Evolutionary conservation across 2,888 invertebrate genomes (phyloP).

Genomic region (Candidula unifasciata): DNA sequence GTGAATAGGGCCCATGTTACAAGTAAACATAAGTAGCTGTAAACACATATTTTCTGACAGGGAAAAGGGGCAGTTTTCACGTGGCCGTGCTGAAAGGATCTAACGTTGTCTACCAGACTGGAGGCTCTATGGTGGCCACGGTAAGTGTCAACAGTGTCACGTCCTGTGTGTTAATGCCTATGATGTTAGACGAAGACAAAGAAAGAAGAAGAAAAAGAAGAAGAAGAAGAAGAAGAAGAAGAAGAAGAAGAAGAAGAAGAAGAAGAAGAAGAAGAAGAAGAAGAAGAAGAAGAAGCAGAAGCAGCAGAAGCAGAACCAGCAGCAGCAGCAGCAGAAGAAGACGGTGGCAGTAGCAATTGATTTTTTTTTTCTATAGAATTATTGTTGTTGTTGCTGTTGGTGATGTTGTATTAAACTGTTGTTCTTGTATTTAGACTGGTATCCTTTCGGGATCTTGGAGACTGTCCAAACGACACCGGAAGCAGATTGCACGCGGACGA

Average conservation of each 20-base stretch:
- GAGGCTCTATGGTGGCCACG: constrained; percentile 50
- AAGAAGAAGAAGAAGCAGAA: too few species aligned
- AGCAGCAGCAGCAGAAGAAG: too few species aligned
- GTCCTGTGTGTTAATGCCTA: neutral
- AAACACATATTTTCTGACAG: constrained; percentile 47
- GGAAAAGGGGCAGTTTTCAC: constrained; percentile 55
- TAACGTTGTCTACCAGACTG: constrained; percentile 57
- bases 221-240: neutral
- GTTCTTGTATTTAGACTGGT: constrained; percentile 45
- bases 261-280: too few species aligned
- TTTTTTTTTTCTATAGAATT: too few species aligned
- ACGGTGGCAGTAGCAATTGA: too few species aligned
- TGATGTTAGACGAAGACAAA: neutral
- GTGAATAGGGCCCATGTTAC: too few species aligned
- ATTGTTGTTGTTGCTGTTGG: neutral
- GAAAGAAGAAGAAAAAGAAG: too few species aligned
- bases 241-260: too few species aligned
- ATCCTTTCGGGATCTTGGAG: constrained; percentile 59
- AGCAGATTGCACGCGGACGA: constrained; percentile 65
- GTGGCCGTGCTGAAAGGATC: constrained; percentile 59
- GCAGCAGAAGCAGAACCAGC: too few species aligned
- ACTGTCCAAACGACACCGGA: constrained; percentile 60
- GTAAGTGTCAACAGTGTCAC: constrained; percentile 38
- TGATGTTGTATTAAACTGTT: neutral
- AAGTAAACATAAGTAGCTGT: neutral